Percentiles rank a stretch among this genome's conserved stretches.
Conservation (phyloP, 2,888 invertebrate genomes). For the Chrysolina oricalcia region DNA sequence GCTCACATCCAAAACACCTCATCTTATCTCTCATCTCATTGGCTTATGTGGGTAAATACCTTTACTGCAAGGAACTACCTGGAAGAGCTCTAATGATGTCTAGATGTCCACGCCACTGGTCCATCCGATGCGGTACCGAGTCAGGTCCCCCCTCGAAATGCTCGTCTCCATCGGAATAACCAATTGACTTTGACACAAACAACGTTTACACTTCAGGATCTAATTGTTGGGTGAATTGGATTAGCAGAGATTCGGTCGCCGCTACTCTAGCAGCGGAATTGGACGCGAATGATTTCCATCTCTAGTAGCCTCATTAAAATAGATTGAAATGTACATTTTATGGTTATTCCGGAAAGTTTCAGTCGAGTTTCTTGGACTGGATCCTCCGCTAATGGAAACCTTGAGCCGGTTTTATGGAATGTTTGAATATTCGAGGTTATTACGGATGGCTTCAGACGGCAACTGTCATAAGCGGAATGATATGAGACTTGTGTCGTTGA, state of each 20-base stretch:
- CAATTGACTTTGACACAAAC: slow-evolving; percentile 52
- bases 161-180: slow-evolving; percentile 53
- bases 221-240: slow-evolving; percentile 41
- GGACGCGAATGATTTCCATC: slow-evolving; percentile 28
- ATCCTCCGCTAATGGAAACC: slow-evolving; percentile 1
- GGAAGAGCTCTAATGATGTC: neutral
- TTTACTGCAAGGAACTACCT: neutral
- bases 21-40: neutral
- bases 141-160: slow-evolving; percentile 39
- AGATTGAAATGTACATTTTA: slow-evolving; percentile 35
- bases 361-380: slow-evolving; percentile 10
- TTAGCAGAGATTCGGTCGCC: slow-evolving; percentile 37
- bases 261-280: slow-evolving; percentile 15
- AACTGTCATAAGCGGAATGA: neutral
- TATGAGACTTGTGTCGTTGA: too few relatives aligned
- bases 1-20: too few relatives aligned
- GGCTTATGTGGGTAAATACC: neutral
- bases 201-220: slow-evolving; percentile 47
- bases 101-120: neutral
- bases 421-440: neutral
- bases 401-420: neutral
- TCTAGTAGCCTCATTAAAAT: slow-evolving; percentile 33
- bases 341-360: slow-evolving; percentile 25
- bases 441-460: neutral
- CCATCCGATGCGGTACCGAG: slow-evolving; percentile 37